Evolutionary conservation across 2,113 vertebrate genomes (phyloP).

Genomic region (Orthonyx spaldingii): DNA sequence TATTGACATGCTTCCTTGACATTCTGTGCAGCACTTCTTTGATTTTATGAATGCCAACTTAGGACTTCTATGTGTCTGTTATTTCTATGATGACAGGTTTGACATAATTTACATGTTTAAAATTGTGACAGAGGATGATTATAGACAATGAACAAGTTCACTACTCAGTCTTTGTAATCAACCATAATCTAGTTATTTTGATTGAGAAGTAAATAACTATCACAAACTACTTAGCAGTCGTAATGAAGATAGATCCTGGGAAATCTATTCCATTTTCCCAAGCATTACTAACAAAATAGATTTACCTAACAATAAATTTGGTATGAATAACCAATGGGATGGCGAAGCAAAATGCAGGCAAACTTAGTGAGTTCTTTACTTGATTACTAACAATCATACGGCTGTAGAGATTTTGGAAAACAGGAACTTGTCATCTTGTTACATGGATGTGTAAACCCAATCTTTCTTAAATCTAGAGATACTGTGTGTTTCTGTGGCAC

Average conservation of each 20-base stretch:
- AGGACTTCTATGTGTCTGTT: neutral
- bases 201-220: neutral
- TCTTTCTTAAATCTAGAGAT: neutral
- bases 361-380: neutral
- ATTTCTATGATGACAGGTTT: neutral
- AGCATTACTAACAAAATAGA: neutral
- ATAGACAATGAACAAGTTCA: neutral
- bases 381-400: neutral
- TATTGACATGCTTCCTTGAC: neutral
- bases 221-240: neutral
- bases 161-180: neutral
- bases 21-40: neutral
- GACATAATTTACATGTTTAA: neutral
- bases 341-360: neutral
- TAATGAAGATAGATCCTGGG: neutral
- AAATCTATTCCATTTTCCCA: neutral
- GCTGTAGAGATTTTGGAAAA: neutral
- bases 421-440: neutral
- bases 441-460: neutral
- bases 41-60: neutral
- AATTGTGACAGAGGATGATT: neutral
- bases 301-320: neutral
- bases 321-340: neutral
- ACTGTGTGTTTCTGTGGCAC: neutral
- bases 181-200: neutral